phyloP scores from a whole-genome alignment of 2,113 vertebrate genomes.

The Tupaia chinensis region DNA sequence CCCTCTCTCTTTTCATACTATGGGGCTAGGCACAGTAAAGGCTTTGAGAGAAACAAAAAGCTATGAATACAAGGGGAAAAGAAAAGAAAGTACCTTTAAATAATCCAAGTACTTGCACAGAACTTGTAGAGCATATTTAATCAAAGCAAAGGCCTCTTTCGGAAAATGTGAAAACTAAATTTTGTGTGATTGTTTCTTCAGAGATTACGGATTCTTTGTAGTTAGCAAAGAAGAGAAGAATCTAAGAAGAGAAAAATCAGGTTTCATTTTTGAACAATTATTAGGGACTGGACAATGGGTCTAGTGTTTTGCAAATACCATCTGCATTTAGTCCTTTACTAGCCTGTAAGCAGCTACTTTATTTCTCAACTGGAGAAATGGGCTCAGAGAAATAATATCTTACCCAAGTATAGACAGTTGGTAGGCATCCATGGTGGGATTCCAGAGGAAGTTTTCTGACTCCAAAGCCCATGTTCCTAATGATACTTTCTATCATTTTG shows the following conservation, averaged over 20 bases:
- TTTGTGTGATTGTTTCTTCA: not conserved
- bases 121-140: not conserved
- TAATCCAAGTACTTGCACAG: not conserved
- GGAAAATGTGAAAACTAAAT: conserved; percentile 40
- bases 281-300: not conserved
- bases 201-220: conserved; percentile 1
- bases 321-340: not conserved
- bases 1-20: not conserved
- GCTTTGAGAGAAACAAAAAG: not conserved
- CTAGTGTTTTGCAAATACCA: not conserved
- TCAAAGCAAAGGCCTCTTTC: not conserved
- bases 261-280: not conserved
- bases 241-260: not conserved
- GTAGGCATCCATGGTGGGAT: not conserved
- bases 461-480: not conserved
- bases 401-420: not conserved
- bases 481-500: not conserved
- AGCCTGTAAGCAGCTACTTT: not conserved
- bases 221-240: not conserved
- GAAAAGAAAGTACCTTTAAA: not conserved
- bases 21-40: not conserved
- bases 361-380: not conserved
- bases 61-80: not conserved
- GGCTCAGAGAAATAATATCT: not conserved
- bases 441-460: not conserved